These are phyloP conservation scores for Tauraco hartlaubi DNA, from an alignment of 2,797 vertebrate genomes.

Conservation along the genomic window DNA sequence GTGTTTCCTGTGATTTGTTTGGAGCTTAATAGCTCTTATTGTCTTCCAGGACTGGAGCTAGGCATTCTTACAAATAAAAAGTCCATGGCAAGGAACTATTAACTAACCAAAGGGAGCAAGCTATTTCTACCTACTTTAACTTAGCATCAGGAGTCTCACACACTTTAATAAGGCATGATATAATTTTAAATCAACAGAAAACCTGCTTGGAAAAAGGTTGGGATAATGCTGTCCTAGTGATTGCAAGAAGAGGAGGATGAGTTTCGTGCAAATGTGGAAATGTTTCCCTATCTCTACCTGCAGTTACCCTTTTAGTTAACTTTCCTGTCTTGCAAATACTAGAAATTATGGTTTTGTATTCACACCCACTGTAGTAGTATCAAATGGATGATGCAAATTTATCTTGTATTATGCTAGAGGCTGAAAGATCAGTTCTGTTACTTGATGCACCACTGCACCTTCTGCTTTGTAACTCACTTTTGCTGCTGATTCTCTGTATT, in stretches of 20 bases:
- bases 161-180: background rate
- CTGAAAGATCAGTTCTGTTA: background rate
- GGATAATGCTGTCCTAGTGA: background rate
- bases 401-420: background rate
- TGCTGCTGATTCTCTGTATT: background rate
- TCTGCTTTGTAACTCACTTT: background rate
- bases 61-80: background rate
- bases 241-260: background rate
- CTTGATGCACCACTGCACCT: background rate
- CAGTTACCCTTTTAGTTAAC: background rate
- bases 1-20: conserved; percentile 13
- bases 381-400: background rate
- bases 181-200: background rate
- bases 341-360: background rate
- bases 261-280: background rate
- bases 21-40: background rate
- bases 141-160: background rate
- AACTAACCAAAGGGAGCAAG: background rate
- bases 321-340: background rate
- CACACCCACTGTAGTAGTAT: background rate
- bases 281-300: background rate
- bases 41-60: background rate
- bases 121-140: conserved; percentile 5
- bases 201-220: background rate
- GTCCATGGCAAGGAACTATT: background rate